Evolutionary conservation across 1,140 invertebrate species (phyloP).

Genomic region (Penaeus vannamei): DNA sequence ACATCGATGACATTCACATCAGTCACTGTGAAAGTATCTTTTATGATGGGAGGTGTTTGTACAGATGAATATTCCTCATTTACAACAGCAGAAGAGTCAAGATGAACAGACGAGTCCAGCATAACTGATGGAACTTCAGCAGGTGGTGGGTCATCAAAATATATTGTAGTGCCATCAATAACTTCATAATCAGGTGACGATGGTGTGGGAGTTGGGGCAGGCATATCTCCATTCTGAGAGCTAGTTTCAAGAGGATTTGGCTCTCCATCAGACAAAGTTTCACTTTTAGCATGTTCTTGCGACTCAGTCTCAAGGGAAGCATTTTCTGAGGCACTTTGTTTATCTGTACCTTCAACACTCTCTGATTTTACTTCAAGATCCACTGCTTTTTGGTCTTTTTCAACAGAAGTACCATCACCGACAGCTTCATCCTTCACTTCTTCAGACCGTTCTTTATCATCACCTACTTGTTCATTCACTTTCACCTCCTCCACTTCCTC

Average conservation of each 20-base stretch:
- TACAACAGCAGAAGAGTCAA: slow-evolving; percentile 14
- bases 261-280: background rate
- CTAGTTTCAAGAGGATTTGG: background rate
- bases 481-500: background rate
- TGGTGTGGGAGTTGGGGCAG: background rate
- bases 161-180: slow-evolving; percentile 57
- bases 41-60: too few species aligned
- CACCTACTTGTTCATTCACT: background rate
- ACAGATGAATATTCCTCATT: slow-evolving; percentile 1
- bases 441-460: background rate
- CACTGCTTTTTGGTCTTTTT: too few species aligned
- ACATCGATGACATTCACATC: too few species aligned
- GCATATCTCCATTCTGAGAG: background rate
- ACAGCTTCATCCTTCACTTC: too few species aligned
- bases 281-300: background rate
- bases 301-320: background rate
- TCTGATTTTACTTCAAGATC: slow-evolving; percentile 12
- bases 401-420: too few species aligned
- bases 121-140: background rate
- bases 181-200: slow-evolving; percentile 49
- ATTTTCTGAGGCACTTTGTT: background rate
- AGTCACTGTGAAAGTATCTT: too few species aligned
- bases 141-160: slow-evolving; percentile 42
- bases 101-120: background rate
- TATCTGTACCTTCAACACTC: background rate